phyloP scores from a whole-genome alignment of 2,113 vertebrate genomes.

The Sylvietta virens region DNA sequence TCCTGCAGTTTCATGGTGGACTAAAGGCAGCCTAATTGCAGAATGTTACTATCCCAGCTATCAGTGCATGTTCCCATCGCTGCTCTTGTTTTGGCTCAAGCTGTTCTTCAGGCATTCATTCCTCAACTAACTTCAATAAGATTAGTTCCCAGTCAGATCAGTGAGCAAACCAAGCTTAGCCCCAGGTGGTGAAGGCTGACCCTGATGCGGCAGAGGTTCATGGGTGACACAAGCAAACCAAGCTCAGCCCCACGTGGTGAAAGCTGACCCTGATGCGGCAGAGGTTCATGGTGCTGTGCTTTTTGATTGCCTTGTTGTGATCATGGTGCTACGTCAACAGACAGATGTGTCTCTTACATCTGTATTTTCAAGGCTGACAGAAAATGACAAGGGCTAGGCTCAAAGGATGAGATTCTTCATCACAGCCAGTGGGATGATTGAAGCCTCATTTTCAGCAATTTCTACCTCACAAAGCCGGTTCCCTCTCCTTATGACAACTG shows the following conservation, averaged over 20 bases:
- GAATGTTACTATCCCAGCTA: neutral
- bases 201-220: neutral
- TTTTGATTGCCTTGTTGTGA: neutral
- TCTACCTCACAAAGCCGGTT: neutral
- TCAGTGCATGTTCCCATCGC: fast-evolving
- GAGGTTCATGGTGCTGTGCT: neutral
- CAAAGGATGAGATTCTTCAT: neutral
- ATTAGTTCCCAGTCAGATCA: neutral
- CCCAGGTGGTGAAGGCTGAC: neutral
- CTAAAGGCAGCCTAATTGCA: neutral
- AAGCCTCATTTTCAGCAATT: neutral
- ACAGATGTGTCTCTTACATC: neutral
- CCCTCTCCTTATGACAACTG: neutral
- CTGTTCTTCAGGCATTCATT: neutral
- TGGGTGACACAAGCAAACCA: neutral
- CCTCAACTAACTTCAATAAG: neutral
- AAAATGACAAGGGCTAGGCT: neutral
- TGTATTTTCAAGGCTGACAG: neutral
- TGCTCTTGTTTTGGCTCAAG: neutral
- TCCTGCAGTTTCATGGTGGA: neutral
- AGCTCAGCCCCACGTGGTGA: neutral
- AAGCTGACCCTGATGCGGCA: neutral
- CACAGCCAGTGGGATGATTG: neutral
- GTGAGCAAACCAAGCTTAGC: neutral
- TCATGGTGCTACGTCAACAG: neutral